These are phyloP conservation scores for Drosophila infuscata DNA, from an alignment of 2,888 invertebrate species.

Conservation along the genomic window DNA sequence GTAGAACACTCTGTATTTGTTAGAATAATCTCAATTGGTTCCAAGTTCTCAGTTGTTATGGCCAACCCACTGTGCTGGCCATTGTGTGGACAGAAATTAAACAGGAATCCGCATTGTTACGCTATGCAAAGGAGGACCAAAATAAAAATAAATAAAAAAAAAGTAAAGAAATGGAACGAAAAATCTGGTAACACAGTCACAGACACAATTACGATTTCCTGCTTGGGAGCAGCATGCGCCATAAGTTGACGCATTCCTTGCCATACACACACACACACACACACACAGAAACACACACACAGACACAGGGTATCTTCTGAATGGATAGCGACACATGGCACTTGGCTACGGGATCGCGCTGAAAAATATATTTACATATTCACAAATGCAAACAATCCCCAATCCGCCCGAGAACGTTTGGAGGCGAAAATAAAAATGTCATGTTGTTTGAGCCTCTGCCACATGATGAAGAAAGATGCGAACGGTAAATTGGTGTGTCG, in stretches of 20 bases:
- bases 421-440: slow-evolving; percentile 62
- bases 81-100: slow-evolving; percentile 13
- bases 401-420: slow-evolving; percentile 16
- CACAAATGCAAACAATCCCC: slow-evolving; percentile 66
- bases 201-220: slow-evolving; percentile 55
- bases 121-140: slow-evolving; percentile 4
- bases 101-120: slow-evolving; percentile 1
- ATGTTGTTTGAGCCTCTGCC: slow-evolving; percentile 61
- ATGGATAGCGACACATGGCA: slow-evolving; percentile 46
- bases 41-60: neutral
- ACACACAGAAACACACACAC: neutral
- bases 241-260: slow-evolving; percentile 32
- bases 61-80: slow-evolving; percentile 13
- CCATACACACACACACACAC: slow-evolving; percentile 11
- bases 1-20: neutral
- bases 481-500: slow-evolving; percentile 60
- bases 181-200: slow-evolving; percentile 63
- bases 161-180: slow-evolving; percentile 21
- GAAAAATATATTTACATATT: slow-evolving; percentile 62
- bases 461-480: slow-evolving; percentile 67
- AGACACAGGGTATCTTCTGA: slow-evolving; percentile 23
- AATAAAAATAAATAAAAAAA: neutral
- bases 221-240: slow-evolving; percentile 28
- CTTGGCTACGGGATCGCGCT: slow-evolving; percentile 45
- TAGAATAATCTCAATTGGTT: neutral